Base-by-base conservation (phyloP, 2,888 invertebrate species). In the Kuschelorhynchus macadamiae region DNA sequence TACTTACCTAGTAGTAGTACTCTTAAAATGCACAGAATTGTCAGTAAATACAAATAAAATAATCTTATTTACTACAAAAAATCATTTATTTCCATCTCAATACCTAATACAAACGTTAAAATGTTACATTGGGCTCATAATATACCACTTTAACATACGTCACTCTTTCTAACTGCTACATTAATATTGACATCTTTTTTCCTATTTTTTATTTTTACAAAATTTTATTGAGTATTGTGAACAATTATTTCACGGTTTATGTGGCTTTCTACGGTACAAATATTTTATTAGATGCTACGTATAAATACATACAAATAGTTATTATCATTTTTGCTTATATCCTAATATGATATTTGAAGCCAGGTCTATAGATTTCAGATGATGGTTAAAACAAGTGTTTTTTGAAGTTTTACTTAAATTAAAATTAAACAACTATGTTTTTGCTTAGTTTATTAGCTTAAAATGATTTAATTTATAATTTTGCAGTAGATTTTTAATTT, bases 61-160 rank as follows among this genome's bases (percentile, higher is more conserved):
- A 50, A 4, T 12, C 14, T 33, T 50, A 8, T 14, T 52, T 39
- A 56, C 21, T n/a, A n/a, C n/a, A n/a, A 65, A 65, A 65, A 56
- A 42, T 50, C 41, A 65, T 65, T 56, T 65, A 65, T 65, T 65
- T 49, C 14, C 44, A n/a, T 39, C 12, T 32, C 42, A 14, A 11
- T 42, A 49, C 33, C 44, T 44, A 57, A 59, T 47, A 41, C 21
- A 11, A 12, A 11, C 20, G 33, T 62, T 56, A 60, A 60, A 61
- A 55, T 61, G 61, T 42, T 67, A 67, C 32, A 67, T 67, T 42
- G 67, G 67, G 67, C 67, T 67, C 67, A 61, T 25, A 61, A 61
- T 61, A 56, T 56, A 67, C 30, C 67, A 56, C 30, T 56, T 60
- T 67, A 36, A 67, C 49, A 61, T 12, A 32, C 60, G 21, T 67